phyloP scores from a whole-genome alignment of 1,140 invertebrate genomes.

The Bombus confusus region DNA sequence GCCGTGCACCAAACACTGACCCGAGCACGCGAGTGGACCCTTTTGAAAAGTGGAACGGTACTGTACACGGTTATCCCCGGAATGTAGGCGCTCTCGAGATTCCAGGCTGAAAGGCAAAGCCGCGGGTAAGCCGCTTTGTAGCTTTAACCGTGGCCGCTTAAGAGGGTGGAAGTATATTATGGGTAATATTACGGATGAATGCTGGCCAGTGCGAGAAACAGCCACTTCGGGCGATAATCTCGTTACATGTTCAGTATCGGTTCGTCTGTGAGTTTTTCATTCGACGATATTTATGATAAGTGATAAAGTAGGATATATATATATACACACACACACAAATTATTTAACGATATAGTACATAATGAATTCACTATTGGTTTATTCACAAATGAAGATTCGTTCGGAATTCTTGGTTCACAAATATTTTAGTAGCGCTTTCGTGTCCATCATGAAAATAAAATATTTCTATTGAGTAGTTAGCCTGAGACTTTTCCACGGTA shows the following conservation, averaged over 20 bases:
- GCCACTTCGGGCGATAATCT: conserved; percentile 66
- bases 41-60: conserved; percentile 39
- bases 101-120: conserved; percentile 62
- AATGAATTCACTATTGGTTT: not conserved
- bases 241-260: conserved; percentile 32
- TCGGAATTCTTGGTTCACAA: no score
- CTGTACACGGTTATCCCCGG: conserved; percentile 53
- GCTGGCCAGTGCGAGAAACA: conserved; percentile 65
- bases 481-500: not conserved
- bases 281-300: no score
- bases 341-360: no score
- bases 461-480: no score
- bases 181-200: conserved; percentile 68
- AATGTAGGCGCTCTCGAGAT: conserved; percentile 68
- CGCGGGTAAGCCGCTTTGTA: conserved; percentile 68
- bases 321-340: no score
- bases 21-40: conserved; percentile 52
- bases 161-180: conserved; percentile 70
- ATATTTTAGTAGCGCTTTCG: no score
- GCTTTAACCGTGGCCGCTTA: conserved; percentile 62
- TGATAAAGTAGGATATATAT: no score
- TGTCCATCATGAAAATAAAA: no score
- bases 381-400: not conserved
- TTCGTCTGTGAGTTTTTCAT: not conserved
- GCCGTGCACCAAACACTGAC: conserved; percentile 33